phyloP scores from a whole-genome alignment of 1,140 invertebrate genomes.

The Aethina tumida region DNA sequence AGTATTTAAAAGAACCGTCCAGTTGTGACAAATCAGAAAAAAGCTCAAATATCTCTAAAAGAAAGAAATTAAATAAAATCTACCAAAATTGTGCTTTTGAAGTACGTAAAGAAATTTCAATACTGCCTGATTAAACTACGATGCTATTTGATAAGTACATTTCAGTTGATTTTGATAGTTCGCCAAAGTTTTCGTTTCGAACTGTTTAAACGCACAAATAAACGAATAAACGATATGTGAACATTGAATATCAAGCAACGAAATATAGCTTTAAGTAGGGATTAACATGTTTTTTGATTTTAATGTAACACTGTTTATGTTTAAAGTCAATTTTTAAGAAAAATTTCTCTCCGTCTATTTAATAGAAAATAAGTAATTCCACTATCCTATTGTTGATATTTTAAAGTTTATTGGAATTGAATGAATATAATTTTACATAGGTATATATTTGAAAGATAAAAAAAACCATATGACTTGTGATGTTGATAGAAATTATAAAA shows the following conservation, averaged over 20 bases:
- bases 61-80: too few relatives aligned
- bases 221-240: too few relatives aligned
- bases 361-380: constrained; percentile 23
- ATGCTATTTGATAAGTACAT: too few relatives aligned
- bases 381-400: constrained; percentile 35
- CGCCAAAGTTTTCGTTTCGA: too few relatives aligned
- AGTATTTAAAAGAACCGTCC: too few relatives aligned
- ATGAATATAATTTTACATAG: constrained; percentile 13
- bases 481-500: constrained; percentile 12
- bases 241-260: background rate
- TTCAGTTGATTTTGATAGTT: too few relatives aligned
- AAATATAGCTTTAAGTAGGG: constrained; percentile 6
- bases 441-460: constrained; percentile 8
- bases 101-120: too few relatives aligned
- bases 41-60: too few relatives aligned
- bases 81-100: too few relatives aligned
- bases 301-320: constrained; percentile 15
- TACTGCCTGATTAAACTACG: too few relatives aligned
- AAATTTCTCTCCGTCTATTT: constrained; percentile 30
- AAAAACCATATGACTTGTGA: constrained; percentile 18
- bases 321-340: constrained; percentile 31
- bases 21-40: too few relatives aligned
- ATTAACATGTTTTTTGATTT: constrained; percentile 12
- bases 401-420: constrained; percentile 32
- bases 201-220: too few relatives aligned